phyloP scores from a whole-genome alignment of 2,797 vertebrate species.

The Hephaestus fuliginosus region DNA sequence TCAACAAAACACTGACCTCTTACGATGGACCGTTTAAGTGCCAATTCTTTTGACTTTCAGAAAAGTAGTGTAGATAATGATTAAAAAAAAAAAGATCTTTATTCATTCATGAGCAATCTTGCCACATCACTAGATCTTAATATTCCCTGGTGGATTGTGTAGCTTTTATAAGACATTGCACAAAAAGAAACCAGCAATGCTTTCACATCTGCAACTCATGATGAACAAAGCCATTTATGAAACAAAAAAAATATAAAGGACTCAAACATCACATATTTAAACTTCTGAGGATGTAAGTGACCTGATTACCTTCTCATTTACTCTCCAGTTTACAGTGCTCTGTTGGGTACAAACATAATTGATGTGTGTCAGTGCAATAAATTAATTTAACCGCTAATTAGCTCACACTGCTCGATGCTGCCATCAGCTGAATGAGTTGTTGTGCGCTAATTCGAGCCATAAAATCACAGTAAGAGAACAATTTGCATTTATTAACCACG shows the following conservation, averaged over 20 bases:
- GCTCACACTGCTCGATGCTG: constrained; percentile 14
- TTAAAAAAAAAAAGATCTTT: background rate
- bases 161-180: background rate
- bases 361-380: constrained; percentile 11
- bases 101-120: background rate
- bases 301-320: background rate
- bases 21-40: too few relatives aligned
- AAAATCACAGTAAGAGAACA: constrained; percentile 18
- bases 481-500: constrained; percentile 27
- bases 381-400: constrained; percentile 24
- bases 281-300: too few relatives aligned
- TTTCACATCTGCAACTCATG: background rate
- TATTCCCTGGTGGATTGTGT: background rate
- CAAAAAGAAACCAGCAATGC: background rate
- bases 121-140: background rate
- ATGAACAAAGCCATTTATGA: too few relatives aligned
- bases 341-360: background rate
- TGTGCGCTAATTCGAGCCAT: constrained; percentile 18
- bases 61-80: background rate
- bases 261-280: too few relatives aligned
- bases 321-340: background rate
- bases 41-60: background rate
- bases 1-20: background rate
- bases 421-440: constrained; percentile 22
- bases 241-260: too few relatives aligned